A percentile compares a stretch with the other conserved stretches of the same genome.
phyloP scores from a whole-genome alignment of 2,888 invertebrate species.

The Schizotus pectinicornis region DNA sequence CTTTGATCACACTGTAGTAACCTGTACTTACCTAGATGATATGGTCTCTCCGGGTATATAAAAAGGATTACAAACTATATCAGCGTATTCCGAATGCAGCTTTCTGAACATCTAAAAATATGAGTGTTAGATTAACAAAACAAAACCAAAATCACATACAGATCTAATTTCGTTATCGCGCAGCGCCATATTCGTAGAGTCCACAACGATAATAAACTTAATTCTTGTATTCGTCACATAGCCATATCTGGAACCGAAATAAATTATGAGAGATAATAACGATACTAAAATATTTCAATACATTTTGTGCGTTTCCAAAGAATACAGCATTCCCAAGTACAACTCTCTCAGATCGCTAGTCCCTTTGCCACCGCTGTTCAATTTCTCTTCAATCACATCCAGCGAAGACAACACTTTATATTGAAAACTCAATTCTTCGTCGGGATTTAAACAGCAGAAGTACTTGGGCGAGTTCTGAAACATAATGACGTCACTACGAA shows the following conservation, averaged over 20 bases:
- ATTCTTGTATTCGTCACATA: slow-evolving; percentile 97
- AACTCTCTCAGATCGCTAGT: slow-evolving; percentile 84
- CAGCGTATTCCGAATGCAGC: slow-evolving; percentile 90
- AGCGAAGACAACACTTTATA: slow-evolving; percentile 92
- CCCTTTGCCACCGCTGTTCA: slow-evolving; percentile 66
- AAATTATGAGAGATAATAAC: slow-evolving; percentile 3
- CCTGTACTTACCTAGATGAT: slow-evolving; percentile 80
- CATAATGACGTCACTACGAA: slow-evolving; percentile 18
- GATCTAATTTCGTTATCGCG: slow-evolving; percentile 94
- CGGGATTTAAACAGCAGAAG: slow-evolving; percentile 76
- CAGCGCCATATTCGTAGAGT: slow-evolving; percentile 84
- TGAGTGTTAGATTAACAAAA: slow-evolving; percentile 23
- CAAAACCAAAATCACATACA: slow-evolving; percentile 61
- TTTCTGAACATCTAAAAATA: slow-evolving; percentile 70
- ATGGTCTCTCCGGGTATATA: slow-evolving; percentile 92
- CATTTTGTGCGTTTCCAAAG: slow-evolving; percentile 97
- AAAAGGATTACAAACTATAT: slow-evolving; percentile 96
- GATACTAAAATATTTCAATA: slow-evolving; percentile 57
- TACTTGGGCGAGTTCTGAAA: slow-evolving; percentile 92
- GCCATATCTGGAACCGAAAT: slow-evolving; percentile 71
- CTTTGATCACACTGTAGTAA: no score
- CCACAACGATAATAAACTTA: slow-evolving; percentile 91
- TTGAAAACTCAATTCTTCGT: slow-evolving; percentile 87
- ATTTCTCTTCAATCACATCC: slow-evolving; percentile 89
- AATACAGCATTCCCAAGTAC: slow-evolving; percentile 89